Base-by-base conservation (phyloP, 2,113 vertebrate genomes). In the Mus pahari region DNA sequence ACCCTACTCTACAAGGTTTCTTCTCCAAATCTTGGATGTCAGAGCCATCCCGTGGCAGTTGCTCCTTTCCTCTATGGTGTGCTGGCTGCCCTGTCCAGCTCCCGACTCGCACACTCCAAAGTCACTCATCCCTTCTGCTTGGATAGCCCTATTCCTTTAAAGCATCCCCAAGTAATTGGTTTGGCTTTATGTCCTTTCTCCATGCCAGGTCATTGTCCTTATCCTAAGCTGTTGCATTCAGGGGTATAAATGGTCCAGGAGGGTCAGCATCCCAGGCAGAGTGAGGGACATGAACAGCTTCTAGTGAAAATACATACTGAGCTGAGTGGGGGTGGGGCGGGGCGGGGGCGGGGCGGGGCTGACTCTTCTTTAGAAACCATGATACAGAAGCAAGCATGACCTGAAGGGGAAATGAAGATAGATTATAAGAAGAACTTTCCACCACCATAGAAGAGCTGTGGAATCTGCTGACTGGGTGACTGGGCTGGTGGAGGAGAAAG, bases 341-440 rank as follows among this genome's bases (percentile, higher is more conserved):
- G 20, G n/a, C n/a, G 36, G 39, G 45, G 48, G 28, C 62, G 81
- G 33, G 48, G 7, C 48, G 7, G 62, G 1, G 13, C 45, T 66
- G 90, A 92, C 19, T 48, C 48, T 36, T 89, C 71, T 90, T 68
- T 17, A 75, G 90, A 78, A 95, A 74, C 55, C 66, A 62, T 74
- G 64, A 42, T 79, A 22, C 86, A 74, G 66, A 94, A 83, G 33
- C 42, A 92, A 70, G 12, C 71, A 12, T 42, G 45, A 24, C 36
- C 71, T 60, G 71, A 60, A 78, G 48, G 75, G 26, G 64, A 66
- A 73, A 16, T 31, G 64, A 90, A 48, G 74, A 24, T 7, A 90
- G 92, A 92, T 71, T 60, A 28, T 12, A 39, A 86, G 58, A 89
- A 95, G 92, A 84, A 90, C 71, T 93, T 92, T 42, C 87, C 91